phyloP scores from a whole-genome alignment of 2,797 vertebrate genomes.

The Harpagifer antarcticus region DNA sequence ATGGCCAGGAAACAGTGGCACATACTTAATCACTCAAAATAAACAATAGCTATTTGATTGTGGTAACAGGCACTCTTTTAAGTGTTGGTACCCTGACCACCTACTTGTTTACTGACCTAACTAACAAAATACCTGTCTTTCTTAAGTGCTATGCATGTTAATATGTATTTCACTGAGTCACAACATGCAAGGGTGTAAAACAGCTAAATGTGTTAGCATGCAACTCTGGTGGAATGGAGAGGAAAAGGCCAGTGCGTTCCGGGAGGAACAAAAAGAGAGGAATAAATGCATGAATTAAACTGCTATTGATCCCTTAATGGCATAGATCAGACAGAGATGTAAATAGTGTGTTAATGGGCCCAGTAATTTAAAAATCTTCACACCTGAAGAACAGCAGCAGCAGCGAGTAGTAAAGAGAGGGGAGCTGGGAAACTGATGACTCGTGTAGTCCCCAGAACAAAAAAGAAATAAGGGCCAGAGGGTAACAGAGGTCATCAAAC shows the following conservation, averaged over 20 bases:
- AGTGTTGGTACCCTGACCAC: constrained; percentile 6
- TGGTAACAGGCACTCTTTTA: constrained; percentile 7
- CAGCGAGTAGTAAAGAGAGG: constrained; percentile 19
- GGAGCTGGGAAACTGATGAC: constrained; percentile 17
- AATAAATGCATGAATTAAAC: constrained; percentile 77
- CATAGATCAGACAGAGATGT: constrained; percentile 68
- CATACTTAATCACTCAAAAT: constrained; percentile 20
- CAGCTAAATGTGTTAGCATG: constrained; percentile 46
- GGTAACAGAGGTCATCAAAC: constrained; percentile 26
- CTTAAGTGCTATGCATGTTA: constrained; percentile 28
- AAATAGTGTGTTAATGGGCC: constrained; percentile 74
- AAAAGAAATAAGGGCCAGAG: neutral
- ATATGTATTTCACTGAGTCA: neutral
- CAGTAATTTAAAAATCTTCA: constrained; percentile 59
- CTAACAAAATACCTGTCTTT: neutral
- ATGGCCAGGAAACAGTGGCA: constrained; percentile 3
- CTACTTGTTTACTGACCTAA: neutral
- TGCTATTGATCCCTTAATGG: constrained; percentile 76
- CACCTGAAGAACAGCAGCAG: constrained; percentile 16
- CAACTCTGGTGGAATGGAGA: constrained; percentile 46
- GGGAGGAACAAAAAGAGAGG: constrained; percentile 13
- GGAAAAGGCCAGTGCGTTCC: constrained; percentile 48
- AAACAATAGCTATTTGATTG: constrained; percentile 25
- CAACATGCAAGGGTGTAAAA: constrained; percentile 19
- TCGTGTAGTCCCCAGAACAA: neutral